These are phyloP conservation scores for Glareola pratincola DNA, from an alignment of 2,113 vertebrate genomes.

Conservation along the genomic window DNA sequence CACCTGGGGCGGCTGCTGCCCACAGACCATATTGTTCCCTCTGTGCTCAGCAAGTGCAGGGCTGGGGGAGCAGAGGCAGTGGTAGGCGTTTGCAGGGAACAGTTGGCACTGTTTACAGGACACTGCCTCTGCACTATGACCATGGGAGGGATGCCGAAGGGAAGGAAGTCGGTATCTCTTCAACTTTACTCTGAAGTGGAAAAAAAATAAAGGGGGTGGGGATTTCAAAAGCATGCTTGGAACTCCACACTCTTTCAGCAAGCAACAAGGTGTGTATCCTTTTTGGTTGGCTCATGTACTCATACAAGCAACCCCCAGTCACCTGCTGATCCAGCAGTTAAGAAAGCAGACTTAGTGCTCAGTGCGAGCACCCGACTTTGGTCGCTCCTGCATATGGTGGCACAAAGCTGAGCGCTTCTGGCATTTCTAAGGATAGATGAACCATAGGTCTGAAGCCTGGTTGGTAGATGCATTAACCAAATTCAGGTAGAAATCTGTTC, in stretches of 20 bases:
- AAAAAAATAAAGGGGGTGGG: neutral
- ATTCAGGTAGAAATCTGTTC: neutral
- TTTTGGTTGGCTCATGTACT: rapidly evolving
- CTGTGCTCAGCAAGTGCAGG: rapidly evolving
- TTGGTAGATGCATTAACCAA: neutral
- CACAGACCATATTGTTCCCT: neutral
- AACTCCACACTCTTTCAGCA: neutral
- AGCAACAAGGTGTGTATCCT: neutral
- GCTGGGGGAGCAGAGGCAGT: neutral
- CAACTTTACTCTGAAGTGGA: neutral
- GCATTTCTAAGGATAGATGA: neutral
- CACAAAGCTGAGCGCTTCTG: neutral
- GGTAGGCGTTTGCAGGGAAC: rapidly evolving
- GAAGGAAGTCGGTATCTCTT: neutral
- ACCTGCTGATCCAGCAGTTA: rapidly evolving
- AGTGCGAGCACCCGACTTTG: neutral
- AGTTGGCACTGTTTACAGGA: too few species aligned
- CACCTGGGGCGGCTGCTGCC: neutral
- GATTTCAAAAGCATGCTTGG: neutral
- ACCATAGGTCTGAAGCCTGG: rapidly evolving
- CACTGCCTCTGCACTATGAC: rapidly evolving
- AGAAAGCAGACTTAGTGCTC: neutral
- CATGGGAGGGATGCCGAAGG: rapidly evolving
- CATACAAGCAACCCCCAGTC: rapidly evolving
- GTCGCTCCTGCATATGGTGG: rapidly evolving